Base-by-base conservation (phyloP, 2,113 vertebrate species). In the Columba janthina region DNA sequence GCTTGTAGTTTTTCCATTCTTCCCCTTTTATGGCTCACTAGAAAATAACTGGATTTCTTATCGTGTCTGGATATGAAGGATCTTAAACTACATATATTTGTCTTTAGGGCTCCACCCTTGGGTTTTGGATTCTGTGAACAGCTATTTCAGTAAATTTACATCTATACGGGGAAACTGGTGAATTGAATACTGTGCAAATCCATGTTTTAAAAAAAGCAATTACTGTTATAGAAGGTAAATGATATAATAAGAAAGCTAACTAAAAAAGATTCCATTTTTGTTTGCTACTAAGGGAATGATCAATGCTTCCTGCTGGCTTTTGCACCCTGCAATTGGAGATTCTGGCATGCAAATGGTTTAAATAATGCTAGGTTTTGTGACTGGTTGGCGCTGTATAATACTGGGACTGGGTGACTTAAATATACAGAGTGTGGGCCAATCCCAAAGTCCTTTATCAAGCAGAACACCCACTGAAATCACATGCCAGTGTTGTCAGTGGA, bases 181-280 rank as follows among this genome's bases (percentile, higher is more conserved):
- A 98, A 97, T 97, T 97, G 96, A 97, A 97, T 97, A 95, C 93
- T 97, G 96, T 97, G 77, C 82, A 97, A 97, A 98, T 96, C 95
- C 90, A 73, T 9, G 61, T 84, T 94, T 97, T 93, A 97, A 96
- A 97, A 96, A 98, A 96, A 96, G 97, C 94, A 97, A 87, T 97
- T 97, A 79, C 97, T 97, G 94, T 92, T 98, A 97, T 97, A 97
- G 97, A 97, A 97, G 96, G 96, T 90, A 97, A 97, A 97, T 98
- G 97, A 97, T 97, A 96, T 97, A 46, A 96, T 93, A 96, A 96
- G 94, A 95, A 90, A 95, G 77, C 93, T 93, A 96, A 96, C 78
- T 91, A 54, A 89, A 96, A 95, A 96, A 95, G 81, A 84, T 96
- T 94, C 76, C 94, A 85, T 96, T 97, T 97, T 94, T 67, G 94